A percentile compares a stretch with the other conserved stretches of the same genome.
Conservation (phyloP, 2,797 vertebrate species). For the Tapirus indicus region DNA sequence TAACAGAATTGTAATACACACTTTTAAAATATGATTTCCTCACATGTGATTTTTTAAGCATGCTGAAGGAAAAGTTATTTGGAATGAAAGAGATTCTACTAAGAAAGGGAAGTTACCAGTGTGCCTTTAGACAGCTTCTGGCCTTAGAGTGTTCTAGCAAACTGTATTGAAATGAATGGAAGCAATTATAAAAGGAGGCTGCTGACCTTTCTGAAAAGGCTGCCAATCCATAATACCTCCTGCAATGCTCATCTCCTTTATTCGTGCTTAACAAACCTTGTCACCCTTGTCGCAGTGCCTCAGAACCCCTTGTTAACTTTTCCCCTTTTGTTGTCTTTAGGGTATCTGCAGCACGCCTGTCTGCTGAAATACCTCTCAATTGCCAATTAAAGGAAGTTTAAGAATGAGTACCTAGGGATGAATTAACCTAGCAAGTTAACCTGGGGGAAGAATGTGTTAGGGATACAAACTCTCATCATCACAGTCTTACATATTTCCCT, state of each 20-base stretch:
- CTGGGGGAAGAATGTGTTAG: slow-evolving; percentile 72
- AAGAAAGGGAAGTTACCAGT: slow-evolving; percentile 19
- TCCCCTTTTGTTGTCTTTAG: slow-evolving; percentile 77
- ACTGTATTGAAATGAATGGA: slow-evolving; percentile 81
- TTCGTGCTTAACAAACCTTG: slow-evolving; percentile 87
- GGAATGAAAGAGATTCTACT: slow-evolving; percentile 55
- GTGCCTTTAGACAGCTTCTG: slow-evolving; percentile 71
- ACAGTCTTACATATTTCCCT: not conserved
- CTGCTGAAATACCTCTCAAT: slow-evolving; percentile 72
- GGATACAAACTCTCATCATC: slow-evolving; percentile 33
- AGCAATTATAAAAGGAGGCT: slow-evolving; percentile 81
- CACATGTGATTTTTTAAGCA: not conserved
- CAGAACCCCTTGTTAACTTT: slow-evolving; percentile 85
- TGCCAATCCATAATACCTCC: slow-evolving; percentile 85
- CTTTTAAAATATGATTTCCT: slow-evolving; percentile 37
- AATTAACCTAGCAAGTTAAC: slow-evolving; percentile 77
- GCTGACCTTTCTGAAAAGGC: slow-evolving; percentile 86
- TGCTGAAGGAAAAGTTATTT: slow-evolving; percentile 53
- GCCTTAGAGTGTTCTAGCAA: slow-evolving; percentile 64
- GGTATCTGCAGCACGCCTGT: slow-evolving; percentile 65
- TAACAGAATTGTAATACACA: not conserved
- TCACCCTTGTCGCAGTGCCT: slow-evolving; percentile 81
- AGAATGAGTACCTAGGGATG: slow-evolving; percentile 71
- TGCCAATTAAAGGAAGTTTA: slow-evolving; percentile 79
- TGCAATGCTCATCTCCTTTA: slow-evolving; percentile 83